Evolutionary conservation across 92 coral and sea anemone genomes (phyloP).

Genomic region (Siderastrea siderea): DNA sequence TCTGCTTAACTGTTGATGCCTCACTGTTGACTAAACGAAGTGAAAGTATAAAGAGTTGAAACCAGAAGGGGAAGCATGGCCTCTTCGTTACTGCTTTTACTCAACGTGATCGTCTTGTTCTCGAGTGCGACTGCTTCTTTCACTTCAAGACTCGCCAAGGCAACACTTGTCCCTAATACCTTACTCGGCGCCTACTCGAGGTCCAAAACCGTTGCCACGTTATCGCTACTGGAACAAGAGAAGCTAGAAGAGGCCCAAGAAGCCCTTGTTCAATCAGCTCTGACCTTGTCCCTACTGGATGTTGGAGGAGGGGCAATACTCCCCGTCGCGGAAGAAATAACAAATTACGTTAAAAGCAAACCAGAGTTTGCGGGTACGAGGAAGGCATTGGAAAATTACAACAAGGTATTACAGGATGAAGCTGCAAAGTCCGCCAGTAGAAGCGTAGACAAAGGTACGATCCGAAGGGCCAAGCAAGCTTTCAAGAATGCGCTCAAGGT

Average conservation of each 20-base stretch:
- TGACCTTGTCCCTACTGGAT: not conserved
- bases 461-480: not conserved
- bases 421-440: not conserved
- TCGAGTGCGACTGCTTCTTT: not conserved
- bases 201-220: constrained; percentile 2
- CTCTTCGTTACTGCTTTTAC: too few relatives aligned
- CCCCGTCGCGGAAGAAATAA: constrained; percentile 4
- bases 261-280: constrained; percentile 9
- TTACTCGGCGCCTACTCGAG: not conserved
- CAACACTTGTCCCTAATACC: not conserved
- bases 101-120: too few relatives aligned
- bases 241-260: not conserved
- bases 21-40: too few relatives aligned
- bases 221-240: not conserved
- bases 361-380: not conserved
- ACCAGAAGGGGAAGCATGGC: too few relatives aligned
- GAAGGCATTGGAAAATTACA: not conserved
- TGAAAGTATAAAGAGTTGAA: too few relatives aligned
- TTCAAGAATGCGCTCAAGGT: not conserved
- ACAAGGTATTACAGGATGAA: not conserved
- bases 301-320: not conserved
- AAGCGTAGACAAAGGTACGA: not conserved
- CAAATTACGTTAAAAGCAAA: not conserved
- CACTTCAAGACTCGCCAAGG: not conserved
- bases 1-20: too few relatives aligned